Base-by-base conservation (phyloP, 2,888 invertebrate genomes). In the Pasiphila rectangulata region DNA sequence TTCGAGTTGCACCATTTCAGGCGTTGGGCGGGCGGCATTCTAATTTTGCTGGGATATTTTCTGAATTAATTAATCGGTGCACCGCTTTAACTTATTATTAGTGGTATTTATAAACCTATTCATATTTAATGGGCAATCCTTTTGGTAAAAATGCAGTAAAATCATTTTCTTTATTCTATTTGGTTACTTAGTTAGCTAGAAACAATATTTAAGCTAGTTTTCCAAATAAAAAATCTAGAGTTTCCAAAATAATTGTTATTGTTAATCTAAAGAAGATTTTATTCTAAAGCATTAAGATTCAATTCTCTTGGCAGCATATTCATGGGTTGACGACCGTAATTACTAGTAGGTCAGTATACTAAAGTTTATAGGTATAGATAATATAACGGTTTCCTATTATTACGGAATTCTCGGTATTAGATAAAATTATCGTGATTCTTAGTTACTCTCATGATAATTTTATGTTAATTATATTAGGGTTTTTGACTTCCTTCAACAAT, bases 1-100 rank as follows among this genome's bases (percentile, higher is more conserved):
- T 65, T 58, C 67, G 69, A 62, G 64, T 60, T 72, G 67, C 56
- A 53, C 80, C 79, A 71, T 81, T 79, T 79, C 77, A 61, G 78
- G 77, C 71, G 70, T 59, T 72, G 67, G 65, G 65, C 72, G 66
- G 61, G 46, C 64, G 61, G 57, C 39, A 41, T 20, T 46, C 54
- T 56, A 47, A 53, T 36, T 54, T 38, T 48, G 52, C 56, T 45
- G 35, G 45, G 49, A 46, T 53, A 49, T 53, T 54, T 59, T 54
- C 25, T 40, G 49, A 41, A 51, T 48, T 46, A 57, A 47, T 39
- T 46, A 47, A 44, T 56, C 52, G 25, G 24, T 37, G 27, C 12
- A 45, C 6, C 15, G 39, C 44, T 54, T 43, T 40, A 37, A 34
- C 10, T 17, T 32, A 34, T 39, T 32, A 9, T 4, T 13, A 5